Evolutionary conservation across 2,888 invertebrate genomes (phyloP), one percentile per base, ranked within the genome.

Genomic region (Choreutis nemorana): DNA sequence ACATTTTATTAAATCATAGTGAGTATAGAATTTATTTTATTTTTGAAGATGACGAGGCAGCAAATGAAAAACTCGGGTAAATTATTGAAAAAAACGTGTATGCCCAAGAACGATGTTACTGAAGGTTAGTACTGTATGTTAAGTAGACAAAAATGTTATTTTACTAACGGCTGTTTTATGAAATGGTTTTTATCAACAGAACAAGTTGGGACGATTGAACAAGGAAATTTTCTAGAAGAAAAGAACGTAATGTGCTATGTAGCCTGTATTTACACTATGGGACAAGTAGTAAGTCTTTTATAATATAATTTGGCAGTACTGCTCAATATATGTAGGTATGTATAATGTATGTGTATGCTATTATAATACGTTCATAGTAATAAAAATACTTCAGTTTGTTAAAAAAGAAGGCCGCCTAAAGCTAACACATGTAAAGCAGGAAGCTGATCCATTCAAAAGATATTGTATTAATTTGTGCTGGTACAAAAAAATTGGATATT

Each of bases 161-260:
- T 2, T 24, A 3, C 11, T 18, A 24, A 24, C 6, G 12, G n/a
- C n/a, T n/a, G n/a, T n/a, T n/a, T n/a, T n/a, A n/a, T n/a, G n/a
- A n/a, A n/a, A n/a, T 26, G 12, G 7, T 3, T 26, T 12, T 26
- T 10, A n/a, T n/a, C n/a, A n/a, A 1, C 41, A 59, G 59, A 58
- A 6, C 44, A 53, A 48, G 43, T 59, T 0, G 55, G 54, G 14
- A 44, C 45, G 3, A 55, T 60, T 13, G 54, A 48, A n/a, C 43
- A 57, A 34, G 60, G 60, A 8, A 50, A 50, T 27, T 60, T 60
- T 24, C 29, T 58, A 6, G 56, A 60, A 30, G 51, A 58, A 0
- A 46, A 40, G 30, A 49, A 50, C 9, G 56, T 60, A 0, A 60
- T 58, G 60, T 60, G 60, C 30, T 60, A 57, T 32, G 40, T 60